These are phyloP conservation scores for Lordiphosa fenestrarum DNA, from an alignment of 2,888 invertebrate genomes.

Conservation along the genomic window DNA sequence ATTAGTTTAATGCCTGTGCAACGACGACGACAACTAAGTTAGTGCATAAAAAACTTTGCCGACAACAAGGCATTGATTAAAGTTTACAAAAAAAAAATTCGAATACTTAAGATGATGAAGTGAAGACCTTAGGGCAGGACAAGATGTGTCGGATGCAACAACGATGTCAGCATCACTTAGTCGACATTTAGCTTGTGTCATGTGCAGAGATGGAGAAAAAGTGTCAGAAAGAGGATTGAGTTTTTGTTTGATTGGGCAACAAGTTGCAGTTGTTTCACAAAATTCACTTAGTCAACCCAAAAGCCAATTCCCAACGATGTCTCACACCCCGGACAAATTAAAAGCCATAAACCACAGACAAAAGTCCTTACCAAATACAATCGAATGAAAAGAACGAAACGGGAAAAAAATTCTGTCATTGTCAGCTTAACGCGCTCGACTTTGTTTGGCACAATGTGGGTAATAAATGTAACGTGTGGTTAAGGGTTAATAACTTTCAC, in stretches of 20 bases:
- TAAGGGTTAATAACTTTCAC: constrained; percentile 78
- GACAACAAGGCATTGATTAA: constrained; percentile 65
- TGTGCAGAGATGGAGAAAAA: constrained; percentile 39
- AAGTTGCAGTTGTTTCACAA: constrained; percentile 38
- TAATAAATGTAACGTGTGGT: constrained; percentile 78
- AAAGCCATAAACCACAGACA: constrained; percentile 73
- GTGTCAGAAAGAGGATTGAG: not conserved
- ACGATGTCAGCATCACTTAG: constrained; percentile 63
- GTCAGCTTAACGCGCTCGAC: constrained; percentile 70
- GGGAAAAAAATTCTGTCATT: constrained; percentile 55
- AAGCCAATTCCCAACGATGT: constrained; percentile 24
- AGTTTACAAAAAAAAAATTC: constrained; percentile 28
- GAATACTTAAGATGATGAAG: constrained; percentile 31
- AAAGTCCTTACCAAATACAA: constrained; percentile 58
- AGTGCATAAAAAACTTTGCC: constrained; percentile 59
- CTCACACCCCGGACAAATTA: constrained; percentile 53
- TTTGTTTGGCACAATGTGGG: constrained; percentile 61
- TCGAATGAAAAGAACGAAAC: constrained; percentile 40
- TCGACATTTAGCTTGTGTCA: constrained; percentile 71
- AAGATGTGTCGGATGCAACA: constrained; percentile 34
- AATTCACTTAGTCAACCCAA: constrained; percentile 27
- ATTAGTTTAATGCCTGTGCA: constrained; percentile 59
- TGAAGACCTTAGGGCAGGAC: constrained; percentile 22
- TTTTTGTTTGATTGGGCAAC: not conserved
- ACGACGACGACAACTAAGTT: constrained; percentile 46